These are phyloP conservation scores for Triplophysa bombifrons DNA, from an alignment of 2,797 vertebrate genomes.

Conservation along the genomic window DNA sequence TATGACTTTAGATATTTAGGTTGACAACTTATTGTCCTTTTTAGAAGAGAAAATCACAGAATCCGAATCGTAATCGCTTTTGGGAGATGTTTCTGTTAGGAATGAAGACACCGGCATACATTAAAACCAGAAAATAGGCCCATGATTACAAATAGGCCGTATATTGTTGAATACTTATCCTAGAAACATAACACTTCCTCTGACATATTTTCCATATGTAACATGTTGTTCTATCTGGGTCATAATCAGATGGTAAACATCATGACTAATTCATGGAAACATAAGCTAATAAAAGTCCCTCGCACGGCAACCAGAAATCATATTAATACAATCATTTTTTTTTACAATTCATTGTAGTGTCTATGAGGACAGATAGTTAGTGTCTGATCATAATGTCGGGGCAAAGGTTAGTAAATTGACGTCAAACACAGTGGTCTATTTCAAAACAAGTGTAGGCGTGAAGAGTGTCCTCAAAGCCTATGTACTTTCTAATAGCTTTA, in stretches of 20 bases:
- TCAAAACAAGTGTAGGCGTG: constrained; percentile 19
- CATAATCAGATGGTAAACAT: constrained; percentile 51
- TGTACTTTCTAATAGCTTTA: not conserved
- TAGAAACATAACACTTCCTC: constrained; percentile 12
- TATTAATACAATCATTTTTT: not conserved
- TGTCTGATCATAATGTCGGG: not conserved
- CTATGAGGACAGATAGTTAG: not conserved
- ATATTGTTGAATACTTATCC: not conserved
- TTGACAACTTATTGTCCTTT: not conserved
- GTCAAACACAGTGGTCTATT: not conserved
- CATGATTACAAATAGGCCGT: not conserved
- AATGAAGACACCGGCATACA: constrained; percentile 23
- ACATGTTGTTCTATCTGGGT: constrained; percentile 51
- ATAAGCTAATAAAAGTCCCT: constrained; percentile 48
- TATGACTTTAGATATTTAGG: not conserved
- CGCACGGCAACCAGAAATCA: constrained; percentile 23
- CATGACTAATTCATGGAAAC: constrained; percentile 48
- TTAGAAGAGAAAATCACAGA: too few relatives aligned
- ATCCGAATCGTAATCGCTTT: not conserved
- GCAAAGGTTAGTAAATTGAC: constrained; percentile 9
- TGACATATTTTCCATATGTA: constrained; percentile 28
- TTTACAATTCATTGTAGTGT: constrained; percentile 16
- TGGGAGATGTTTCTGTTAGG: constrained; percentile 13
- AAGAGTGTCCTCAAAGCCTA: constrained; percentile 1
- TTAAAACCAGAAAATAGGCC: constrained; percentile 3